phyloP scores from a whole-genome alignment of 2,113 vertebrate genomes.

The Ceuthmochares aereus region DNA sequence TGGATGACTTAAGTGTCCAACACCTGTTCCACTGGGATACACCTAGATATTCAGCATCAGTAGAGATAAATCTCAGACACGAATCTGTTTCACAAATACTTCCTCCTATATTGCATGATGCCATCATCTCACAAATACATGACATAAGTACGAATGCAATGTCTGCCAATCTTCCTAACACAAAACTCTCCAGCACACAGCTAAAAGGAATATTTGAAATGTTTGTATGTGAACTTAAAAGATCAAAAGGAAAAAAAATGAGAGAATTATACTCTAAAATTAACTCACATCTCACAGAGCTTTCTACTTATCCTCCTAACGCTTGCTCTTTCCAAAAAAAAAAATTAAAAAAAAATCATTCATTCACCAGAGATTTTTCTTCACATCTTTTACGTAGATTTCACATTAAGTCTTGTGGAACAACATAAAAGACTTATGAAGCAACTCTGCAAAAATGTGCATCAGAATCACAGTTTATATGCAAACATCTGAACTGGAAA shows the following conservation, averaged over 20 bases:
- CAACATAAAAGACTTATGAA: background rate
- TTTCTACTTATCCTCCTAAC: background rate
- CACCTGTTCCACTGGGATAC: background rate
- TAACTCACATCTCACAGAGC: background rate
- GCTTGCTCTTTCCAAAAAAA: too few relatives aligned
- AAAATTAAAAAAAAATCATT: too few relatives aligned
- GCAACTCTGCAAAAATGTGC: background rate
- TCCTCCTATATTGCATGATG: background rate
- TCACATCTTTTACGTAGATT: background rate
- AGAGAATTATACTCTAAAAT: background rate
- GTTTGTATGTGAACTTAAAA: background rate
- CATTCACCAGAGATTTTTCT: constrained; percentile 21
- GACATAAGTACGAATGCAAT: background rate
- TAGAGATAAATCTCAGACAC: background rate
- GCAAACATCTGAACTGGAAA: constrained; percentile 16
- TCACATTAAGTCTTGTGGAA: background rate
- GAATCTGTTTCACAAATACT: background rate
- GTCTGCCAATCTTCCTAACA: background rate
- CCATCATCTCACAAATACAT: background rate
- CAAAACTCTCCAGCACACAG: background rate
- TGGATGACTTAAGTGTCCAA: background rate
- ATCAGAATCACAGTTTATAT: background rate
- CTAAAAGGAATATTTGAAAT: background rate
- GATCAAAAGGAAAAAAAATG: too few relatives aligned
- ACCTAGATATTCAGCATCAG: background rate